Conservation (phyloP, 1,140 invertebrate genomes). For the Pemphigus obesinymphae region DNA sequence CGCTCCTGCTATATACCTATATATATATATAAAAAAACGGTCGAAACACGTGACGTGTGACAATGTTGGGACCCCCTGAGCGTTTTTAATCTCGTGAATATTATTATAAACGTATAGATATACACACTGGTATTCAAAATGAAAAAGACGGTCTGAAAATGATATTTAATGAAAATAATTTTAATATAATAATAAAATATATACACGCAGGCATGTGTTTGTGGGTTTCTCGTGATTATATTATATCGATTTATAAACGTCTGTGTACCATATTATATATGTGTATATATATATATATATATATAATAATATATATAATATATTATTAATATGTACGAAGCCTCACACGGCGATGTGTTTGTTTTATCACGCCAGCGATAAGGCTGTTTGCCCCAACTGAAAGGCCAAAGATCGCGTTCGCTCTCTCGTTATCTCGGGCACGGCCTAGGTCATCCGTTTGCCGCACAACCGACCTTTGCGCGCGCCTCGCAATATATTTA, state of each 20-base stretch:
- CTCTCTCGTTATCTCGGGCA: conserved; percentile 21
- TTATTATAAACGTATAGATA: no score
- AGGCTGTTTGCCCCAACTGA: conserved; percentile 14
- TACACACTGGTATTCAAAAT: no score
- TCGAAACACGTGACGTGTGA: no score
- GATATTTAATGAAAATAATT: conserved; percentile 6
- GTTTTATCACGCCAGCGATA: conserved; percentile 33
- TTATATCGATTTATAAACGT: neutral
- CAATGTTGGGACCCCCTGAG: neutral
- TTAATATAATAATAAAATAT: no score
- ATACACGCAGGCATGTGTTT: neutral
- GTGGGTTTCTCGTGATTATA: neutral
- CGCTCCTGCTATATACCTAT: no score
- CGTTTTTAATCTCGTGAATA: neutral
- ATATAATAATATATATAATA: no score
- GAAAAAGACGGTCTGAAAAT: neutral
- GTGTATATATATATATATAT: no score
- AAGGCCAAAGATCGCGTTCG: conserved; percentile 37
- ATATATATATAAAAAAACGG: no score
- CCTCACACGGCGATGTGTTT: neutral
- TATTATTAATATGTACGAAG: no score
- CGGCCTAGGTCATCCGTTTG: conserved; percentile 33
- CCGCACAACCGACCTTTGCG: conserved; percentile 18
- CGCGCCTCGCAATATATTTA: conserved; percentile 27
- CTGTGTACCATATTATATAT: neutral